Conservation (phyloP, 2,888 invertebrate species). For the Baccha elongata region DNA sequence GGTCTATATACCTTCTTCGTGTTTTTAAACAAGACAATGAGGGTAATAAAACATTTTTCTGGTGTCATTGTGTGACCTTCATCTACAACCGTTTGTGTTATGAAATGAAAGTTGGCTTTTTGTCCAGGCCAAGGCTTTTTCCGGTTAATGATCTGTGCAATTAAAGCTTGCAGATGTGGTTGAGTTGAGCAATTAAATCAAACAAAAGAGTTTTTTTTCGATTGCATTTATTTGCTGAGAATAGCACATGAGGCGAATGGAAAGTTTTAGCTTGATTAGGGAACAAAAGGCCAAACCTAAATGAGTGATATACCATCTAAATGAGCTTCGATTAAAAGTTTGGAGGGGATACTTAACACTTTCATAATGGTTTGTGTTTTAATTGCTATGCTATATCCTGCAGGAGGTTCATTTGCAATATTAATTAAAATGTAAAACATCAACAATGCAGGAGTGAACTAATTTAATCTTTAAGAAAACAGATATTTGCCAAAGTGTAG, state of each 20-base stretch:
- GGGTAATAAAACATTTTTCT: conserved; percentile 32
- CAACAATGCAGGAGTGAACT: conserved; percentile 9
- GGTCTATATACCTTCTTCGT: conserved; percentile 1
- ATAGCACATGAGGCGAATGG: conserved; percentile 21
- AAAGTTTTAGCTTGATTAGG: conserved; percentile 38
- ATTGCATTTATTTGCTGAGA: too few relatives aligned
- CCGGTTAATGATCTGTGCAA: conserved; percentile 38
- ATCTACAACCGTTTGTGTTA: conserved; percentile 53
- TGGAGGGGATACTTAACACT: neutral
- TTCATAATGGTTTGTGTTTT: conserved; percentile 15
- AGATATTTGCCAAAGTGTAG: neutral
- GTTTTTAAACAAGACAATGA: conserved; percentile 62
- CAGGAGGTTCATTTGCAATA: conserved; percentile 33
- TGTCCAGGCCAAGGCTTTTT: conserved; percentile 58
- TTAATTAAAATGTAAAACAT: conserved; percentile 10
- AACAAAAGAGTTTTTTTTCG: conserved; percentile 35
- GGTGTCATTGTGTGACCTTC: conserved; percentile 33
- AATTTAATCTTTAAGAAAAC: conserved; percentile 8
- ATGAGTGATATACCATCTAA: conserved; percentile 13
- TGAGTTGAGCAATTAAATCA: conserved; percentile 35
- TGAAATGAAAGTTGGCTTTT: conserved; percentile 17
- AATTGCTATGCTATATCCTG: conserved; percentile 30
- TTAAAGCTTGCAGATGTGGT: conserved; percentile 20
- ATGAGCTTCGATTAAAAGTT: conserved; percentile 26
- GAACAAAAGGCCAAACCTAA: conserved; percentile 40